Conservation (phyloP, 1,140 invertebrate genomes). For the Zaprionus gabonicus region DNA sequence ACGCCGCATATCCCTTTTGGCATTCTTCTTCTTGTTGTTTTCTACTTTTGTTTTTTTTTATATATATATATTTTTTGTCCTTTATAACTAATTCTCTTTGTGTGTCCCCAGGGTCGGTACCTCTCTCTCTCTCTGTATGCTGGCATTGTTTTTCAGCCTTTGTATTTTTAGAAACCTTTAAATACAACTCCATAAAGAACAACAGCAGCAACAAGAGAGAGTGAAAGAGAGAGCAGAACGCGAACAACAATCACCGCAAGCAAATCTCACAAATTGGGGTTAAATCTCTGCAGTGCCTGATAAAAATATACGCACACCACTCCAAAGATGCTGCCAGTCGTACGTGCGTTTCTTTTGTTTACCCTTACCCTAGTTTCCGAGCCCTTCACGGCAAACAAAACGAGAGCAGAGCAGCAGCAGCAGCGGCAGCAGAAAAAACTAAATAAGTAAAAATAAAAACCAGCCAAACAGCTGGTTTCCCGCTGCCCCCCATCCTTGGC, state of each 20-base stretch:
- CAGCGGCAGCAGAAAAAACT: slow-evolving; percentile 9
- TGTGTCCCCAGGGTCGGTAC: slow-evolving; percentile 51
- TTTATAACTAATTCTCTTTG: slow-evolving; percentile 80
- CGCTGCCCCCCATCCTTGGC: background rate
- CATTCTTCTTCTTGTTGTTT: slow-evolving; percentile 32
- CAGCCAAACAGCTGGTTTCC: slow-evolving; percentile 73
- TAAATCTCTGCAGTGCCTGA: slow-evolving; percentile 77
- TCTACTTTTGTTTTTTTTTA: slow-evolving; percentile 46
- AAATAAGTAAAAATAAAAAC: slow-evolving; percentile 51
- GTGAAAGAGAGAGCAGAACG: no score
- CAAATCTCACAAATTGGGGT: slow-evolving; percentile 82
- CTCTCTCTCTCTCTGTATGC: slow-evolving; percentile 12
- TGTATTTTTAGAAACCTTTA: slow-evolving; percentile 80
- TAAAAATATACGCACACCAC: slow-evolving; percentile 77
- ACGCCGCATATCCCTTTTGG: slow-evolving; percentile 68
- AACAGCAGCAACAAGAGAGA: slow-evolving; percentile 36
- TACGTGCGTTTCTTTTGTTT: slow-evolving; percentile 79
- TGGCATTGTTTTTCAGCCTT: slow-evolving; percentile 58
- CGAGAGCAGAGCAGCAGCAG: slow-evolving; percentile 1
- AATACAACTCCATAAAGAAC: slow-evolving; percentile 58
- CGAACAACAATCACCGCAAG: slow-evolving; percentile 71
- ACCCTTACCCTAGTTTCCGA: slow-evolving; percentile 63
- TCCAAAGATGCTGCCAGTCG: slow-evolving; percentile 59
- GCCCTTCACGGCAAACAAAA: slow-evolving; percentile 19
- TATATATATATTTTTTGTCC: slow-evolving; percentile 36